phyloP scores from a whole-genome alignment of 2,888 invertebrate species.

The Acanthosoma haemorrhoidale region DNA sequence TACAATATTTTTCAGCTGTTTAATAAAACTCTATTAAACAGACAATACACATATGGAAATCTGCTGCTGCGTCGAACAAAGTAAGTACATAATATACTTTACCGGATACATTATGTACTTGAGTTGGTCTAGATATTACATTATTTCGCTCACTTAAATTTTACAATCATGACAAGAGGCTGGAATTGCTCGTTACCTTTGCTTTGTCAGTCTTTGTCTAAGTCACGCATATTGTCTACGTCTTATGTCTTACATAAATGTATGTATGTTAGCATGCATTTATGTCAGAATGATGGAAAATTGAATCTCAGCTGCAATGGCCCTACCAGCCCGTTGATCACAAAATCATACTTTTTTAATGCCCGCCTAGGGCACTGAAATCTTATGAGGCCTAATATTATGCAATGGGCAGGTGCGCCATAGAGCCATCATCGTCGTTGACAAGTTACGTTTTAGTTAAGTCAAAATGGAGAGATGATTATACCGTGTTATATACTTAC shows the following conservation, averaged over 20 bases:
- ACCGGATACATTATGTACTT: constrained; percentile 26
- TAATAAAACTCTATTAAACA: constrained; percentile 9
- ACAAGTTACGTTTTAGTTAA: neutral
- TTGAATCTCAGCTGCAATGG: constrained; percentile 11
- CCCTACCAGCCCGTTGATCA: constrained; percentile 27
- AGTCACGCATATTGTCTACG: constrained; percentile 22
- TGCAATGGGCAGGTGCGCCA: constrained; percentile 26
- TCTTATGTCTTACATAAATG: neutral
- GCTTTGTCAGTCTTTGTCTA: constrained; percentile 36
- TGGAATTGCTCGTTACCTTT: constrained; percentile 39
- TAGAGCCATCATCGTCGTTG: neutral
- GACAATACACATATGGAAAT: constrained; percentile 22
- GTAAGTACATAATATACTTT: constrained; percentile 31
- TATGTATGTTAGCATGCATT: constrained; percentile 11
- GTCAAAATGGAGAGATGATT: constrained; percentile 14
- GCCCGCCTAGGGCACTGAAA: neutral
- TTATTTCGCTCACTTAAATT: constrained; percentile 26
- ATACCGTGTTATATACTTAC: constrained; percentile 26
- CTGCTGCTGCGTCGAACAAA: constrained; percentile 15
- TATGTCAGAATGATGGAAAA: constrained; percentile 28
- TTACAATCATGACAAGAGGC: constrained; percentile 33
- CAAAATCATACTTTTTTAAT: constrained; percentile 22
- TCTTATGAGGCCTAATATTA: constrained; percentile 31
- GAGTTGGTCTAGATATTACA: constrained; percentile 21
- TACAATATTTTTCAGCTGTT: constrained; percentile 15